These are phyloP conservation scores for Sinelater perroti DNA, from an alignment of 2,888 invertebrate species.

Conservation along the genomic window DNA sequence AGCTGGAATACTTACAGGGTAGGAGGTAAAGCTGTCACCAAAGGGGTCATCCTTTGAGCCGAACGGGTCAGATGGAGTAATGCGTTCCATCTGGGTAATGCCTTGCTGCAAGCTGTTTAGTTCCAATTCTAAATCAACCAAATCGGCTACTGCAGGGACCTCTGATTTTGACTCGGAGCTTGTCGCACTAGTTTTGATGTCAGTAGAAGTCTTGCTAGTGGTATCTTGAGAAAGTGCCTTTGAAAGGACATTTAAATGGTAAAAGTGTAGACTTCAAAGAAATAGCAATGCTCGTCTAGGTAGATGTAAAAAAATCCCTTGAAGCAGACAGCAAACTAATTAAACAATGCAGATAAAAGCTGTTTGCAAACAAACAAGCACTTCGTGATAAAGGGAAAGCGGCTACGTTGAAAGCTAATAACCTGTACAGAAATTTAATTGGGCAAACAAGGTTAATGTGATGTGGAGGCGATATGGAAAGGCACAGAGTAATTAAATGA, in stretches of 20 bases:
- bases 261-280: no score
- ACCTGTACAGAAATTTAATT: no score
- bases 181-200: conserved; percentile 41
- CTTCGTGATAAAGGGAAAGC: no score
- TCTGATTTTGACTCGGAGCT: conserved; percentile 28
- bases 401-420: no score
- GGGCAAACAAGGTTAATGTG: no score
- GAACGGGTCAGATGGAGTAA: conserved; percentile 75
- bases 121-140: conserved; percentile 88
- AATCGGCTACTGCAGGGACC: conserved; percentile 79
- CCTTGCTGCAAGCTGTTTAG: conserved; percentile 86
- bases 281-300: no score
- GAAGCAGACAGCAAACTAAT: no score
- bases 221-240: conserved; percentile 30
- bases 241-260: neutral
- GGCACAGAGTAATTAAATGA: no score
- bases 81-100: conserved; percentile 86
- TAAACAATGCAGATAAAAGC: no score
- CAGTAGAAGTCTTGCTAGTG: conserved; percentile 33
- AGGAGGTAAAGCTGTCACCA: conserved; percentile 77
- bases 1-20: conserved; percentile 56
- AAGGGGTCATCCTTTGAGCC: conserved; percentile 74
- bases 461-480: no score
- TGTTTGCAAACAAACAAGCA: no score
- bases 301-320: no score